Evolutionary conservation across 64 coral and sea anemone genomes (phyloP), one percentile per base, ranked within the genome.

Genomic region (Anthopleura sola): DNA sequence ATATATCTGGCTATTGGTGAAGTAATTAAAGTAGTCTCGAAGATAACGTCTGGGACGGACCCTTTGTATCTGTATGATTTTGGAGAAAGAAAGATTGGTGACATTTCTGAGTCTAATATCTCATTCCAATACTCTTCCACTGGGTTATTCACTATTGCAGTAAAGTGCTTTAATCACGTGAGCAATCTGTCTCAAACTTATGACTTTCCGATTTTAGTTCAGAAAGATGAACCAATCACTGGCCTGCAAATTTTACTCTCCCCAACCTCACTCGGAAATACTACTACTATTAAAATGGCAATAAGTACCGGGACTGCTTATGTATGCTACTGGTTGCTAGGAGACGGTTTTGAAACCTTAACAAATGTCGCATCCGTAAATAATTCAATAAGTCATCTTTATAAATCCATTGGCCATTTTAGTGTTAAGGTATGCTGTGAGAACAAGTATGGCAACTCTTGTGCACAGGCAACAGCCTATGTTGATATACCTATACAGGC

Each of bases 241-340:
- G 24, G 50, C 47, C 78, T 91, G 1, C 12, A 85, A 60, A 40
- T 91, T 36, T 20, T 29, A 2, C 44, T 82, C 7, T 18, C 55
- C 64, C 83, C 60, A 20, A 71, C 89, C 29, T 19, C 8, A 13
- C 56, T 51, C 48, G 89, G 83, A 28, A 53, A 69, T 14, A 17
- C 18, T 7, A 80, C 83, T 32, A 39, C 24, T 36, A 33, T 91
- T 51, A 33, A 31, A 40, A 26, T 60, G n/a, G 57, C 51, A 20
- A 85, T 85, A 71, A 58, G 0, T 3, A 71, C 50, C 0, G 91
- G 91, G 34, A 93, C 81, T 19, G 91, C 86, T 21, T 93, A 78
- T 71, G 32, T 93, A 14, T 93, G 91, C 37, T 26, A 93, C 16
- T 93, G 91, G 91, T 56, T 36, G 15, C 75, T 93, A 19, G 91